These are phyloP conservation scores for Schizaphis graminum DNA, from an alignment of 2,888 invertebrate species.

Conservation along the genomic window DNA sequence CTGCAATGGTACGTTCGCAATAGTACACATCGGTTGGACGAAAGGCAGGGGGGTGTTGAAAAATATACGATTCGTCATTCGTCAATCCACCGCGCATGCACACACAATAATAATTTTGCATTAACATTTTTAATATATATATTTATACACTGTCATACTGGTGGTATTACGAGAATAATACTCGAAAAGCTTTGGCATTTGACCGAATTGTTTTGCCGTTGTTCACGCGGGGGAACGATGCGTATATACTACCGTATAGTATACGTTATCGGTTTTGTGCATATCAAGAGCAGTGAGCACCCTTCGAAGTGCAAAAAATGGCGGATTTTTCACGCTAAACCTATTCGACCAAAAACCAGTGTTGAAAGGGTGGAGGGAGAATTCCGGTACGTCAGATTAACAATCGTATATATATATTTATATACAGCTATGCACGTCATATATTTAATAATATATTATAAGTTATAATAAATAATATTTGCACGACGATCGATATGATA, in stretches of 20 bases:
- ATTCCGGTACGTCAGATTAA: constrained; percentile 56
- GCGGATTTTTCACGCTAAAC: constrained; percentile 48
- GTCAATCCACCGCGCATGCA: background rate
- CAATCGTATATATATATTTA: constrained; percentile 44
- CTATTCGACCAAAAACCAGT: constrained; percentile 32
- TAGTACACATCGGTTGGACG: background rate
- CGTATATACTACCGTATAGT: background rate
- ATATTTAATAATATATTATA: background rate
- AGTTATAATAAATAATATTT: background rate
- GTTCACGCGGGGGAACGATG: background rate
- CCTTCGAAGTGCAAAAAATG: constrained; percentile 57
- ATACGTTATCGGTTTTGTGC: constrained; percentile 52
- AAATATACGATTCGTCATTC: background rate
- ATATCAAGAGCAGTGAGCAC: constrained; percentile 41
- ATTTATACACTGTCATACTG: background rate
- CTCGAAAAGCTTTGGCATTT: background rate
- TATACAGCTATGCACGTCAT: background rate
- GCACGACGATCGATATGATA: background rate
- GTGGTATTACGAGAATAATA: background rate
- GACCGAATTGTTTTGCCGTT: constrained; percentile 13
- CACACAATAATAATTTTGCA: background rate
- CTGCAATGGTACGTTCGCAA: background rate
- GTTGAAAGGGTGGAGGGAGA: background rate
- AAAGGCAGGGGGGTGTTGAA: background rate
- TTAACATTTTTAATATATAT: background rate